Evolutionary conservation across 1,140 invertebrate genomes (phyloP), one percentile per base, ranked within the genome.

Genomic region (Lethrus apterus): DNA sequence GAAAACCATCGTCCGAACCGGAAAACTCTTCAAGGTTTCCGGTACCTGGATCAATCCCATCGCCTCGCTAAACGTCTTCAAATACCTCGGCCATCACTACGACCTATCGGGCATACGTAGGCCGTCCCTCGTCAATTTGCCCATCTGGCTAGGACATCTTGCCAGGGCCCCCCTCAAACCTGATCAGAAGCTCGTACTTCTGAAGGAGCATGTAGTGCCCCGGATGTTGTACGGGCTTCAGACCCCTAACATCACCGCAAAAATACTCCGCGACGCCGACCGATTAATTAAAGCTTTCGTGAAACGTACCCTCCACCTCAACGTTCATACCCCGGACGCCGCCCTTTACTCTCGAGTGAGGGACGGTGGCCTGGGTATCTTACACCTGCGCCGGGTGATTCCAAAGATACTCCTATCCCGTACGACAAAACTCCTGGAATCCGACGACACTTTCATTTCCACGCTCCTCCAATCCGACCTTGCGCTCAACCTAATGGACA

Each of bases 101-200:
- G 13, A 15, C 2, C 3, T 1, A 9, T 30, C 14, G 2, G 34
- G 34, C 9, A 15, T 30, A 1, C 2, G 8, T 1, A 46, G 31
- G 14, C 45, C 45, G n/a, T 38, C 35, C 30, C 18, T 42, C 3
- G 4, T 15, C 5, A 32, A 48, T 20, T 31, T 50, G 1, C 35
- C 7, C 3, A 17, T 11, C 13, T 41, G 34, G 48, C 43, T 46
- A 8, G 14, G 29, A 7, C 23, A 43, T 13, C 4, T 43, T 10
- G 9, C n/a, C 9, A 11, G 19, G 8, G 21, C 32, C 4, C 24
- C 38, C 2, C 30, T 31, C 2, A 43, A 54, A 32, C 49, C 49
- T 2, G 23, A 51, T 10, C 50, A 52, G 43, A 44, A 48, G 14
- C 29, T 32, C 9, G 11, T 7, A 2, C n/a, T 48, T 9, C 5